Conservation (phyloP, 2,888 invertebrate genomes). For the Chloromyia formosa region DNA sequence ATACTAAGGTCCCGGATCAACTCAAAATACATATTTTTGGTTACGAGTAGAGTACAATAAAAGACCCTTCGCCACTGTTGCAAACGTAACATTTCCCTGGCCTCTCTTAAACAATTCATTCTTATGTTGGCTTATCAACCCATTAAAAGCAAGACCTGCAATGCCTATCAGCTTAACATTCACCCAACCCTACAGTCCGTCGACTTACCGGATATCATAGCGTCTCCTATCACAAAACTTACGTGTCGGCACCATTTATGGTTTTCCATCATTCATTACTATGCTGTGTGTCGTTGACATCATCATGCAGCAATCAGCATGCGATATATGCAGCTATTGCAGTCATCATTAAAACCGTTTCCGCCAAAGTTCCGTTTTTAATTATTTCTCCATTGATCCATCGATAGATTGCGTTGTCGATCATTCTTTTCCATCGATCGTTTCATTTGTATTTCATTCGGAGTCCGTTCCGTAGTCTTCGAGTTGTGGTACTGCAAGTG, state of each 20-base stretch:
- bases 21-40: too few species aligned
- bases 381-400: slow-evolving; percentile 37
- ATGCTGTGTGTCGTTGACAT: neutral
- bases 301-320: neutral
- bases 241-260: slow-evolving; percentile 35
- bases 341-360: slow-evolving; percentile 30
- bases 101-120: too few species aligned
- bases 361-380: slow-evolving; percentile 44
- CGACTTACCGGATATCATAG: slow-evolving; percentile 31
- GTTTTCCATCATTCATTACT: slow-evolving; percentile 15
- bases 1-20: too few species aligned
- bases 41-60: too few species aligned
- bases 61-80: too few species aligned
- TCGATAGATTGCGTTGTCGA: slow-evolving; percentile 35
- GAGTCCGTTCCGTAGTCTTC: too few species aligned
- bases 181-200: too few species aligned
- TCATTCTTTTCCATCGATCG: slow-evolving; percentile 26
- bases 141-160: too few species aligned
- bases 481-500: too few species aligned
- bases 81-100: too few species aligned
- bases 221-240: neutral
- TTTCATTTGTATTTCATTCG: slow-evolving; percentile 40
- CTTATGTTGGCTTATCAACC: too few species aligned
- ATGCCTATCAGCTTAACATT: too few species aligned
- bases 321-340: neutral